phyloP scores from a whole-genome alignment of 2,797 vertebrate species.

The Cirrhinus mrigala region DNA sequence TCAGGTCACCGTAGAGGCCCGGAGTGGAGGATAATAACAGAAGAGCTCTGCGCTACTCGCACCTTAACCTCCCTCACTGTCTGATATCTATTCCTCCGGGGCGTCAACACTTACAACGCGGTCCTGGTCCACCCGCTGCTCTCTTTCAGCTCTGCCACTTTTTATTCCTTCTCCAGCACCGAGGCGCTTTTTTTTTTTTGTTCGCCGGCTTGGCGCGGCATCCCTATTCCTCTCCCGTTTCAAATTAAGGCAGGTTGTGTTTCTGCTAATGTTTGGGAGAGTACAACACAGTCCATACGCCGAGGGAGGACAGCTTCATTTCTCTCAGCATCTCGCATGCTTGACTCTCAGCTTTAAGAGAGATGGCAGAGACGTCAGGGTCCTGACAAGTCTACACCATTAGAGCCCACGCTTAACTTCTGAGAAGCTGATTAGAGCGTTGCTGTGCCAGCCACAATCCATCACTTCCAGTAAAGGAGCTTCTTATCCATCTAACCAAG shows the following conservation, averaged over 20 bases:
- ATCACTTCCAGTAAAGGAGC: conserved; percentile 64
- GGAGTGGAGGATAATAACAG: conserved; percentile 71
- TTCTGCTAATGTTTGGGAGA: conserved; percentile 55
- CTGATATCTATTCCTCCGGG: conserved; percentile 58
- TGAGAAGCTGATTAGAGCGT: conserved; percentile 64
- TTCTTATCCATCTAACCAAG: conserved; percentile 65
- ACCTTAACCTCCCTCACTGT: conserved; percentile 55
- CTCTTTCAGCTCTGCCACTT: conserved; percentile 31
- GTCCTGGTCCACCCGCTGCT: conserved; percentile 43
- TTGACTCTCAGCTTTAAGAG: conserved; percentile 60
- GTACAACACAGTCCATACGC: conserved; percentile 55
- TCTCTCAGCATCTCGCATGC: conserved; percentile 57
- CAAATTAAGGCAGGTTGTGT: conserved; percentile 53
- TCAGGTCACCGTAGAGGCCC: conserved; percentile 71
- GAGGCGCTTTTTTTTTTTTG: background rate
- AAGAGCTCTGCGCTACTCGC: conserved; percentile 58
- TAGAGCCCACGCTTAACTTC: conserved; percentile 66
- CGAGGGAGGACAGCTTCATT: conserved; percentile 57
- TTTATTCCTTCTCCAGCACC: conserved; percentile 24
- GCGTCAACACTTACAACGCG: conserved; percentile 36
- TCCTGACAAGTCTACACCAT: conserved; percentile 67
- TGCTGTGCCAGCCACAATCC: conserved; percentile 62
- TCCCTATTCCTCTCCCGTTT: conserved; percentile 37
- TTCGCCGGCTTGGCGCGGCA: conserved; percentile 10
- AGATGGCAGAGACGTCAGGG: conserved; percentile 61